Percentiles rank a stretch among this genome's conserved stretches.
Evolutionary conservation across 2,888 invertebrate species (phyloP).

Genomic region (Tuberolachnus salignus): DNA sequence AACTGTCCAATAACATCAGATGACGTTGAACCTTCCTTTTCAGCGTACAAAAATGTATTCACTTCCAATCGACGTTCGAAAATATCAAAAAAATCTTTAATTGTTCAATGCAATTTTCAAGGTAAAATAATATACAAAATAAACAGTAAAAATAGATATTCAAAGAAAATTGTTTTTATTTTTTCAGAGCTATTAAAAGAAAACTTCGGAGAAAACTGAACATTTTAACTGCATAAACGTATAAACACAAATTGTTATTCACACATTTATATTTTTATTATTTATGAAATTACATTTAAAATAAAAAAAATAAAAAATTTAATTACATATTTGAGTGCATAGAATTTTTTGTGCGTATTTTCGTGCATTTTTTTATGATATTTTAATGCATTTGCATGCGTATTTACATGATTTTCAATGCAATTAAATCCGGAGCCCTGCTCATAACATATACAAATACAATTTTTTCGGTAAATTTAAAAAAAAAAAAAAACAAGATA

Average conservation of each 20-base stretch:
- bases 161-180: no score
- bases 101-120: conserved; percentile 8
- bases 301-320: no score
- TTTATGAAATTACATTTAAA: no score
- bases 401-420: not conserved
- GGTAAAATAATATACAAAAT: no score
- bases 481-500: no score
- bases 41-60: not conserved
- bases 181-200: no score
- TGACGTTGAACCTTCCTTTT: not conserved
- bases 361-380: not conserved
- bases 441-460: not conserved
- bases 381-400: no score
- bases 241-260: not conserved
- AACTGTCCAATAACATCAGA: conserved; percentile 12
- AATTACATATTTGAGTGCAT: not conserved
- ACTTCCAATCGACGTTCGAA: conserved; percentile 1
- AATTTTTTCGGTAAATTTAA: no score
- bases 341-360: not conserved
- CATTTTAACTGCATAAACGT: not conserved
- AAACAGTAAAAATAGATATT: no score
- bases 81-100: conserved; percentile 10
- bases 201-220: not conserved
- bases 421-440: not conserved
- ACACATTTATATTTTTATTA: no score